phyloP scores from a whole-genome alignment of 2,113 vertebrate genomes.

The Pachyramphus minor region DNA sequence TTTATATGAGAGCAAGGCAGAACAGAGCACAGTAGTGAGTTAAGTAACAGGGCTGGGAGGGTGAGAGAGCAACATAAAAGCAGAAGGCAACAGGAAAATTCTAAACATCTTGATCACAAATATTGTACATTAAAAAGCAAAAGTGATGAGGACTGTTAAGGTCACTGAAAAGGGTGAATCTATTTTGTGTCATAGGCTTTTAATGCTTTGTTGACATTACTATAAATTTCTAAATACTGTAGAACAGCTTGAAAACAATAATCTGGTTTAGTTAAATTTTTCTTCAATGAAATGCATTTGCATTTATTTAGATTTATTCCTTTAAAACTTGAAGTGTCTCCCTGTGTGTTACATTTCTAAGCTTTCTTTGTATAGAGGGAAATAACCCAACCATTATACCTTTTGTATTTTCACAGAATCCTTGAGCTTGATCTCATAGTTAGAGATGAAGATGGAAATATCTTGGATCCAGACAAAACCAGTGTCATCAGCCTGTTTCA shows the following conservation, averaged over 20 bases:
- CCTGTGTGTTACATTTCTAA: not conserved
- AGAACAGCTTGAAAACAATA: not conserved
- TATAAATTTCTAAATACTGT: not conserved
- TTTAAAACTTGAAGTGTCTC: not conserved
- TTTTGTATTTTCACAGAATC: conserved; percentile 75
- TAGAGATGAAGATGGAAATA: conserved; percentile 91
- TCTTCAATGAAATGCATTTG: not conserved
- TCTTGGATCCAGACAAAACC: conserved; percentile 90
- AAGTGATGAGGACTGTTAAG: not conserved
- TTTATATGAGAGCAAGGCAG: not conserved
- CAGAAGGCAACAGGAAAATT: not conserved
- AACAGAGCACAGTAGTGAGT: not conserved
- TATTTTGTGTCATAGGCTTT: not conserved
- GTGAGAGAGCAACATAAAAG: not conserved
- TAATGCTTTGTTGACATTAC: not conserved
- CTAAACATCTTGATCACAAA: not conserved
- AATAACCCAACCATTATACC: not conserved
- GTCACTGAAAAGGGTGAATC: not conserved
- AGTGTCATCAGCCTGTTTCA: conserved; percentile 94
- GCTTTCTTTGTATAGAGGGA: not conserved
- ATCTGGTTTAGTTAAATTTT: not conserved
- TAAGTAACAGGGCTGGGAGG: not conserved
- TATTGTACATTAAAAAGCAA: not conserved
- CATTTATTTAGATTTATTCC: not conserved
- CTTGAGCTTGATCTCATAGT: conserved; percentile 92